Conservation (phyloP, 1,140 invertebrate species). For the Dendrolimus kikuchii region DNA sequence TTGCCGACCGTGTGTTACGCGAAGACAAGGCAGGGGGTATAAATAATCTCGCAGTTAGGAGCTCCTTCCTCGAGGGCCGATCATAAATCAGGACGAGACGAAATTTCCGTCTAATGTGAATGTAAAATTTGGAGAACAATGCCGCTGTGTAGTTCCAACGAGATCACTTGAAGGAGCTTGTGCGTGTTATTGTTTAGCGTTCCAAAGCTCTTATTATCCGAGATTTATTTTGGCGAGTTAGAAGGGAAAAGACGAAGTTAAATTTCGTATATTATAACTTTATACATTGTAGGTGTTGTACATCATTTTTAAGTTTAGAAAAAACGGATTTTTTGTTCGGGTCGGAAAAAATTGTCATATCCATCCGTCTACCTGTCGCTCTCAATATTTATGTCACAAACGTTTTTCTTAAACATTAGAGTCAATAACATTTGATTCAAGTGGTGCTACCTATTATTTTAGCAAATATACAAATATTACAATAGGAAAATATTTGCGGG, state of each 20-base stretch:
- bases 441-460: too few relatives aligned
- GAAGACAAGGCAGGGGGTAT: slow-evolving; percentile 24
- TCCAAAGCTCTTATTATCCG: slow-evolving; percentile 29
- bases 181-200: slow-evolving; percentile 45
- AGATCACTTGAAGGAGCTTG: slow-evolving; percentile 45
- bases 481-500: too few relatives aligned
- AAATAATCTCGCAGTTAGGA: slow-evolving; percentile 54
- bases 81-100: slow-evolving; percentile 53
- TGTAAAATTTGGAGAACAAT: slow-evolving; percentile 57
- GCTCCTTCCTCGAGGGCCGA: slow-evolving; percentile 31
- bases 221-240: slow-evolving; percentile 10
- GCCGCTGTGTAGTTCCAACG: slow-evolving; percentile 35
- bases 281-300: neutral
- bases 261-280: slow-evolving; percentile 4
- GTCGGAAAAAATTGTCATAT: too few relatives aligned
- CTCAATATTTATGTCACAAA: too few relatives aligned
- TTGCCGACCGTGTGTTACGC: slow-evolving; percentile 28
- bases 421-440: too few relatives aligned
- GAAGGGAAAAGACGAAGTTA: too few relatives aligned
- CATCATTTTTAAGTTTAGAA: too few relatives aligned
- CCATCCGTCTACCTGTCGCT: too few relatives aligned
- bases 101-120: slow-evolving; percentile 55
- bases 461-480: too few relatives aligned
- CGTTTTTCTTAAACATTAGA: too few relatives aligned
- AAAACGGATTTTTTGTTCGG: too few relatives aligned